These are phyloP conservation scores for Drosophila quinaria DNA, from an alignment of 2,888 invertebrate species.

Conservation along the genomic window DNA sequence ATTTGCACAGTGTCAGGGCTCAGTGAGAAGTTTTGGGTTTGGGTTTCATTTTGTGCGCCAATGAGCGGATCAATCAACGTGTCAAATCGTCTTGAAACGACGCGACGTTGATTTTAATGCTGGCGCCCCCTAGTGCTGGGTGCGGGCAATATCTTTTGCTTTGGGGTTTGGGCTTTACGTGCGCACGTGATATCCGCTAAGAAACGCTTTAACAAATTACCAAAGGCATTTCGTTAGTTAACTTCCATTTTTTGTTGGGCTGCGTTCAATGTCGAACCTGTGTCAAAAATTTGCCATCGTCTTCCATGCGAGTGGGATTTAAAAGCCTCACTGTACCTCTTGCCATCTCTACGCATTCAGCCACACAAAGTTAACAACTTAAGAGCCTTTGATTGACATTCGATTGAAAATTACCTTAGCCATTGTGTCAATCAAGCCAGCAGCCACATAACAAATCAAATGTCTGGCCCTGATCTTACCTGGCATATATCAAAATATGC, in stretches of 20 bases:
- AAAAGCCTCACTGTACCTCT: neutral
- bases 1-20: conserved; percentile 53
- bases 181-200: conserved; percentile 79
- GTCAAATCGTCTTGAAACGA: conserved; percentile 80
- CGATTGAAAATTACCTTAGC: conserved; percentile 80
- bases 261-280: conserved; percentile 44
- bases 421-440: conserved; percentile 77
- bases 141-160: conserved; percentile 2
- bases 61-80: conserved; percentile 81
- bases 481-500: conserved; percentile 64
- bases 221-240: conserved; percentile 67
- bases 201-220: conserved; percentile 79
- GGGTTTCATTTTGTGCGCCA: conserved; percentile 76
- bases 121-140: conserved; percentile 34
- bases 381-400: conserved; percentile 78
- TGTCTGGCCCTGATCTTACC: conserved; percentile 52
- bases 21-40: conserved; percentile 43
- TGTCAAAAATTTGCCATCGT: conserved; percentile 60
- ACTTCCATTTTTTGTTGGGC: conserved; percentile 21
- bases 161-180: conserved; percentile 31
- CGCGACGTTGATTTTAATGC: conserved; percentile 66
- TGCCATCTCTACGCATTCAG: conserved; percentile 8
- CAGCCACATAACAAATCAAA: conserved; percentile 70
- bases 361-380: conserved; percentile 58
- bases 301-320: conserved; percentile 28